Evolutionary conservation across 2,113 vertebrate genomes (phyloP).

Genomic region (Pagrus major): DNA sequence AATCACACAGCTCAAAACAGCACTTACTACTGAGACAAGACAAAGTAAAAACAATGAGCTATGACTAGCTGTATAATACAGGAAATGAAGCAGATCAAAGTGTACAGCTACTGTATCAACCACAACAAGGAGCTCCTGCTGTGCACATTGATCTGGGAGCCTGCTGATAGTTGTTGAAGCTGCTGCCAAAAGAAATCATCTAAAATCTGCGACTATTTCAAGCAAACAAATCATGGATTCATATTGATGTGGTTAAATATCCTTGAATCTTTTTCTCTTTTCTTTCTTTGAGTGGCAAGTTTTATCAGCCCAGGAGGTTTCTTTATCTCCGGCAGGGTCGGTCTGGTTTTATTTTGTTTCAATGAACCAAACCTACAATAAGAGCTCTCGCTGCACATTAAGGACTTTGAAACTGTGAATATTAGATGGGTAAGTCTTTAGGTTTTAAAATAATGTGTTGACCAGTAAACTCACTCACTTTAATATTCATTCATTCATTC

Average conservation of each 20-base stretch:
- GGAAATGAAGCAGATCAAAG: slow-evolving; percentile 29
- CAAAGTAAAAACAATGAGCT: neutral
- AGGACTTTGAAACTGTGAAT: neutral
- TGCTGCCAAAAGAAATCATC: slow-evolving; percentile 25
- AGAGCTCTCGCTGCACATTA: neutral
- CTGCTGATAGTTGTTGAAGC: slow-evolving; percentile 11
- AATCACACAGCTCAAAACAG: slow-evolving; percentile 8
- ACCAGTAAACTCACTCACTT: no score
- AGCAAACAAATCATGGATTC: neutral
- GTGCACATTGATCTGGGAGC: slow-evolving; percentile 5
- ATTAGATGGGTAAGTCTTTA: neutral
- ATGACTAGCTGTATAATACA: slow-evolving; percentile 6
- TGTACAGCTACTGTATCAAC: slow-evolving; percentile 18
- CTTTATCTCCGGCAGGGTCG: neutral
- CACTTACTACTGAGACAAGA: neutral
- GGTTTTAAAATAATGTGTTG: no score
- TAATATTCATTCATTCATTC: no score
- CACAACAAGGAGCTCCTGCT: slow-evolving; percentile 29
- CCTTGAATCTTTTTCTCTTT: neutral
- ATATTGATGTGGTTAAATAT: neutral
- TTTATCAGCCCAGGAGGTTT: slow-evolving; percentile 9
- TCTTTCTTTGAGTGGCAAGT: neutral
- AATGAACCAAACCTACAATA: slow-evolving; percentile 13
- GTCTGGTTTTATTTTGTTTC: neutral
- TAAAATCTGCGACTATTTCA: slow-evolving; percentile 2